A percentile compares a stretch with the other conserved stretches of the same genome.
Evolutionary conservation across 2,113 vertebrate genomes (phyloP).

Genomic region (Acrocephalus arundinaceus): DNA sequence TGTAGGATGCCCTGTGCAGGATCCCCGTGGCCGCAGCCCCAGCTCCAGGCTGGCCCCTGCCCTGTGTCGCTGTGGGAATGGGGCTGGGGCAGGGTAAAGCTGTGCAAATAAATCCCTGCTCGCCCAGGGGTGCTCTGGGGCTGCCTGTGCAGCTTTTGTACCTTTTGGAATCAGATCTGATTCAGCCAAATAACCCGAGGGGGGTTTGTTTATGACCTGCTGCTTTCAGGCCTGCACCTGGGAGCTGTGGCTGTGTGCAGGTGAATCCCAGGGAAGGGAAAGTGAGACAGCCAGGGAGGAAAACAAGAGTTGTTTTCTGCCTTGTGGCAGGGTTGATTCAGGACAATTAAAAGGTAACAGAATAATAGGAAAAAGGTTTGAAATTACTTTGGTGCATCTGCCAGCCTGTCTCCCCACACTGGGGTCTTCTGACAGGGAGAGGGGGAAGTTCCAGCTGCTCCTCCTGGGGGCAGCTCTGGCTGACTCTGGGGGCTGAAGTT

Average conservation of each 20-base stretch:
- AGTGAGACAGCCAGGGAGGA: background rate
- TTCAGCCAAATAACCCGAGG: background rate
- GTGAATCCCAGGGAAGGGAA: background rate
- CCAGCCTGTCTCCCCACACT: rapidly evolving
- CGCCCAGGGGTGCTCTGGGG: no score
- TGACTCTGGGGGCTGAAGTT: background rate
- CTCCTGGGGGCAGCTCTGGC: background rate
- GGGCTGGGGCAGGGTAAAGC: no score
- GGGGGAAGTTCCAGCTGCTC: background rate
- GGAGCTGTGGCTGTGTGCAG: background rate
- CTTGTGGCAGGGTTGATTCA: background rate
- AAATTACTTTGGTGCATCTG: background rate
- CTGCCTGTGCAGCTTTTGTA: no score
- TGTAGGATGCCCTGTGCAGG: no score
- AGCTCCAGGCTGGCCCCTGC: no score
- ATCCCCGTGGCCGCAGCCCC: no score
- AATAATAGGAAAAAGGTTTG: background rate
- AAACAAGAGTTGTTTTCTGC: background rate
- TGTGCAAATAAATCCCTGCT: no score
- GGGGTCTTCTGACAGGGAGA: background rate
- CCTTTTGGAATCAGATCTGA: background rate
- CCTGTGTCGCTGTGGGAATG: no score
- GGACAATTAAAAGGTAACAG: background rate
- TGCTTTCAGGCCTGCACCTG: background rate
- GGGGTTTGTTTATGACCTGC: no score